phyloP scores from a whole-genome alignment of 2,888 invertebrate species.

The Catocala sponsa region DNA sequence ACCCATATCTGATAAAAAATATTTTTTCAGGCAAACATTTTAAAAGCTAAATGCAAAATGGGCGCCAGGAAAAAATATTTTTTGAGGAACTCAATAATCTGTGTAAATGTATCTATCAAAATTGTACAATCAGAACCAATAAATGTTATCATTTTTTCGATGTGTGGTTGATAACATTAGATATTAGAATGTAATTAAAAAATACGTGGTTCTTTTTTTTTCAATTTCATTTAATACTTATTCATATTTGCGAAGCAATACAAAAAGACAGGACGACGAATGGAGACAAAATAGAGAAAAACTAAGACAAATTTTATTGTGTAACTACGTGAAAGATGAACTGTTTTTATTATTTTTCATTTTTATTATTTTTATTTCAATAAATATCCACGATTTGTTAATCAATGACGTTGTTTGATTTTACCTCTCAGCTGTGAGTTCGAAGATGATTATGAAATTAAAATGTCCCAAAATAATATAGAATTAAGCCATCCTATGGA shows the following conservation, averaged over 20 bases:
- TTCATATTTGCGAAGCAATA: slow-evolving; percentile 20
- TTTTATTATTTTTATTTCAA: slow-evolving; percentile 88
- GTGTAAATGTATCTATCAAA: slow-evolving; percentile 29
- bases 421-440: slow-evolving; percentile 18
- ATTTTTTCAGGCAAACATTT: slow-evolving; percentile 40
- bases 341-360: slow-evolving; percentile 88
- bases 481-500: too few species aligned
- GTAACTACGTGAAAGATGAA: slow-evolving; percentile 86
- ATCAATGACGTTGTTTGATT: slow-evolving; percentile 76
- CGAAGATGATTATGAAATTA: too few species aligned
- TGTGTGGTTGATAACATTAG: slow-evolving; percentile 47
- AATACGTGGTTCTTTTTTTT: slow-evolving; percentile 25
- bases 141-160: slow-evolving; percentile 40
- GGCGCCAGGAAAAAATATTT: slow-evolving; percentile 47
- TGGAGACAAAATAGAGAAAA: slow-evolving; percentile 79
- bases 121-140: slow-evolving; percentile 43
- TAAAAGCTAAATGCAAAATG: slow-evolving; percentile 7
- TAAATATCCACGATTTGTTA: slow-evolving; percentile 89
- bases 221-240: slow-evolving; percentile 16
- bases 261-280: slow-evolving; percentile 54
- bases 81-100: slow-evolving; percentile 27
- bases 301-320: slow-evolving; percentile 87
- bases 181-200: slow-evolving; percentile 37
- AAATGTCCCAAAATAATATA: too few species aligned
- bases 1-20: slow-evolving; percentile 30